Evolutionary conservation across 2,888 invertebrate species (phyloP), one percentile per base, ranked within the genome.

Genomic region (Clostera curtula): DNA sequence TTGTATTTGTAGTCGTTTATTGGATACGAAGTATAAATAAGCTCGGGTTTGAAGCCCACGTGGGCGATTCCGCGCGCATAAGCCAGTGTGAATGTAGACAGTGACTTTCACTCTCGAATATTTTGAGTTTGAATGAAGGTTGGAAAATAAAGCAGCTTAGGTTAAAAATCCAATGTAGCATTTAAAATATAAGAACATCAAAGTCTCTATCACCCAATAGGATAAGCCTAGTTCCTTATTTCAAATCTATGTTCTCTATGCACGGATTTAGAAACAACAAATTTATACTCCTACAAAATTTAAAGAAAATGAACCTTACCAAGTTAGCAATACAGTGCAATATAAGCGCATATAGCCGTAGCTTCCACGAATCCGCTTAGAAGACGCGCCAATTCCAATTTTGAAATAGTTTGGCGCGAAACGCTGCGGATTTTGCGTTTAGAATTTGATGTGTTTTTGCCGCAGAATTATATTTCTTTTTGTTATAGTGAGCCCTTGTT

Each of bases 321-420:
- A 0, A 31, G 2, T n/a, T n/a, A n/a, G 17, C 0, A 0, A 24
- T 47, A 57, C 33, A 36, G 43, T 25, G 12, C 12, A 24, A 11
- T 5, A 2, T 2, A n/a, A 22, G 4, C 19, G 56, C 17, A 50
- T 5, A 19, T 55, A 43, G 60, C 31, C 25, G n/a, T n/a, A 36
- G 36, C 34, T 52, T 56, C n/a, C n/a, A 64, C 58, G 69, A 74
- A 74, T 72, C 72, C 70, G 66, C 67, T 74, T 68, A 70, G 61
- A 49, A 60, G 57, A 55, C 59, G 58, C 57, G 61, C 68, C 58
- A 56, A 62, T 71, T 74, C 61, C 70, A 72, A 75, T 72, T 76
- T 73, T 66, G 61, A 71, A 74, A 72, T 72, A 65, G 66, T 69
- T 73, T 68, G 59, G 59, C 64, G 53, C 53, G 56, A 63, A 64